Base-by-base conservation (phyloP, 2,797 vertebrate species). In the Rhinophrynus dorsalis region DNA sequence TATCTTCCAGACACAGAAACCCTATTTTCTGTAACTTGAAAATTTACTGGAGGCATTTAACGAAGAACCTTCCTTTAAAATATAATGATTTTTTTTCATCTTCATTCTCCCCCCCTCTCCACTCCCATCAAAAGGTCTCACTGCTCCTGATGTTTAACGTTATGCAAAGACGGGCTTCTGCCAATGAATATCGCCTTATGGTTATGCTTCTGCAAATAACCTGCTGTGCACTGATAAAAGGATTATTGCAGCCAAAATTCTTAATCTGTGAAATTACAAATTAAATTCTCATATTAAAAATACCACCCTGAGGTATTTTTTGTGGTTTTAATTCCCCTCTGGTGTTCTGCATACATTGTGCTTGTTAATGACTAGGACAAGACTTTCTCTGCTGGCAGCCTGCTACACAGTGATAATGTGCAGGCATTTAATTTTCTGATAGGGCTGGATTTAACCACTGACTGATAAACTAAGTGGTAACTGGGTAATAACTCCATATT, bases 171-270 rank as follows among this genome's bases (percentile, higher is more conserved):
- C 75, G 82, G 88, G 89, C 89, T 89, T 90, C 89, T 91, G 86
- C 89, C 83, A 90, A 90, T 90, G 93, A 92, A 90, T 90, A 89
- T 90, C 82, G 84, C 90, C 91, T 91, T 87, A 86, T 86, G 87
- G 88, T 88, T 88, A 83, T 87, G 83, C 90, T 90, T 89, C 89
- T 86, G 90, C 89, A 85, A 91, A 93, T 93, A 92, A 93, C 94
- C 96, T 97, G 95, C 95, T 96, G 94, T 92, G 91, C 86, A 88
- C 92, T 95, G 95, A 98, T 98, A 97, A 96, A 94, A 91, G 95
- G 94, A 96, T 98, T 98, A 96, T 94, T 94, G 92, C 88, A 86
- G 85, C 88, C 89, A 90, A 91, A 93, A 94, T 94, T 94, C 91
- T 90, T 95, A 95, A 97, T 96, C 92, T 90, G 86, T 84, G 89